phyloP scores from a whole-genome alignment of 2,113 vertebrate species.

The Camelus dromedarius region DNA sequence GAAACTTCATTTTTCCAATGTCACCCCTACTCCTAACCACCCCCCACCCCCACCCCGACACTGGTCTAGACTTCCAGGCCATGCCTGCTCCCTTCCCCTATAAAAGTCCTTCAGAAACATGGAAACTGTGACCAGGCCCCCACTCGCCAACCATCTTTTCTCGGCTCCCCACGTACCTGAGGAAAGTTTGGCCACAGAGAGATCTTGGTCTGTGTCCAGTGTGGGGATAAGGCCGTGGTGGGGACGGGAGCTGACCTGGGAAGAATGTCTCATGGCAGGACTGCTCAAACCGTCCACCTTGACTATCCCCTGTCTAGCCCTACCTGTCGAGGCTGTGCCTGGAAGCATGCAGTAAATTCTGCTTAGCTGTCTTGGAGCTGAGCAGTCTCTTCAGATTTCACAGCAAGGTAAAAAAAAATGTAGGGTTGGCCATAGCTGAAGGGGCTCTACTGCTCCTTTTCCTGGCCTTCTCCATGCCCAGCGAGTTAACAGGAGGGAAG shows the following conservation, averaged over 20 bases:
- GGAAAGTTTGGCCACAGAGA: background rate
- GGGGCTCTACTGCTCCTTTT: background rate
- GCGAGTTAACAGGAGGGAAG: background rate
- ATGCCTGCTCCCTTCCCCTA: background rate
- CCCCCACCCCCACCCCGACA: background rate
- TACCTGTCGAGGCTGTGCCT: background rate
- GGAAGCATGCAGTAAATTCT: background rate
- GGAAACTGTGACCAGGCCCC: background rate
- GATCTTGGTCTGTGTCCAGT: background rate
- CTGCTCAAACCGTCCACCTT: background rate
- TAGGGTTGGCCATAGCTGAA: background rate
- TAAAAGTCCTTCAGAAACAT: background rate
- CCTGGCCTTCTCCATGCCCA: background rate
- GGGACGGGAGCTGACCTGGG: background rate
- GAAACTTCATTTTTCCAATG: background rate
- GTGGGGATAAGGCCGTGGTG: background rate
- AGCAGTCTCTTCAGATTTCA: background rate
- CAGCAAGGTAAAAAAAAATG: background rate
- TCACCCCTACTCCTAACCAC: too few species aligned
- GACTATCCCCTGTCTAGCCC: background rate
- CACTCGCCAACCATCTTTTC: background rate
- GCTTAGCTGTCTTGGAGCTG: background rate
- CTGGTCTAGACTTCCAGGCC: background rate
- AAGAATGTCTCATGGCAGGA: background rate
- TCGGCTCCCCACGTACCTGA: slow-evolving; percentile 4